phyloP scores from a whole-genome alignment of 2,888 invertebrate species.

The Eristalinus sepulchralis region DNA sequence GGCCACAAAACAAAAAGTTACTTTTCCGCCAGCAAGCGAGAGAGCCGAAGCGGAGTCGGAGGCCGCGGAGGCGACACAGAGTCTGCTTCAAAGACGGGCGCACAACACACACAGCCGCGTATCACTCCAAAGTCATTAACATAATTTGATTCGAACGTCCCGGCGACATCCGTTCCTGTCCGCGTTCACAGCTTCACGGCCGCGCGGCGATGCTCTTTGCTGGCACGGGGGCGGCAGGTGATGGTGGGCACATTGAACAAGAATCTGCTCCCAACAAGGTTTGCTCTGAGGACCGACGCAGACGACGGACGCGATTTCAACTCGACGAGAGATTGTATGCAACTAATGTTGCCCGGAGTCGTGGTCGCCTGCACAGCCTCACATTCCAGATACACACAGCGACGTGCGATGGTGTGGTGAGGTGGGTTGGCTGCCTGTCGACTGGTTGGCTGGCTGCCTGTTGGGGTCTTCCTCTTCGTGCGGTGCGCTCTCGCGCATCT shows the following conservation, averaged over 20 bases:
- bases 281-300: not conserved
- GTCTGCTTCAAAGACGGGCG: slow-evolving; percentile 39
- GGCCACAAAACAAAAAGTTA: slow-evolving; percentile 41
- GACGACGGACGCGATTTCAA: slow-evolving; percentile 55
- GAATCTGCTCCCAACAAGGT: not conserved
- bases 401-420: slow-evolving; percentile 36
- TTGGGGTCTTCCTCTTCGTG: not conserved
- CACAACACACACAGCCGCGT: slow-evolving; percentile 21
- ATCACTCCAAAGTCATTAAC: slow-evolving; percentile 52
- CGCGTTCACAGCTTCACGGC: not conserved
- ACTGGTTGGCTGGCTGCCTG: slow-evolving; percentile 9
- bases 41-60: not conserved
- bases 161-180: slow-evolving; percentile 47
- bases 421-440: slow-evolving; percentile 20
- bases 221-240: not conserved
- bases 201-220: not conserved
- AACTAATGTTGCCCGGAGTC: slow-evolving; percentile 67
- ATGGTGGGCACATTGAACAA: slow-evolving; percentile 13
- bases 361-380: slow-evolving; percentile 63
- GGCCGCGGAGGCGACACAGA: slow-evolving; percentile 45
- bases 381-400: slow-evolving; percentile 55
- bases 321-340: slow-evolving; percentile 74
- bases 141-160: slow-evolving; percentile 63
- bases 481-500: slow-evolving; percentile 53
- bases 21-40: not conserved